Evolutionary conservation across 2,113 vertebrate genomes (phyloP).

Genomic region (Mastomys coucha): DNA sequence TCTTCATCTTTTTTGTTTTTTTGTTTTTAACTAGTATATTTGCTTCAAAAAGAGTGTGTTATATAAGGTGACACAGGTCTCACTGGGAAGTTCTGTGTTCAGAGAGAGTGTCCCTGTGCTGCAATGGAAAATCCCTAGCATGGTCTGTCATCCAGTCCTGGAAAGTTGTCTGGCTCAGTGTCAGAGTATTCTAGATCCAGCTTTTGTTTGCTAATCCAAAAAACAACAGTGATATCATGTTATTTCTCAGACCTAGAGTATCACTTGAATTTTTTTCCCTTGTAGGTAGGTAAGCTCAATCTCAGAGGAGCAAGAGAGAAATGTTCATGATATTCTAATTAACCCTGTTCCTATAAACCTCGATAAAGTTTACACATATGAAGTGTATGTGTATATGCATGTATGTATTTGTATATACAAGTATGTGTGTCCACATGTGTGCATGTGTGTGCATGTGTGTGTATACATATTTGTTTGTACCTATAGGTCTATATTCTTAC

Average conservation of each 20-base stretch:
- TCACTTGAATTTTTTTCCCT: not conserved
- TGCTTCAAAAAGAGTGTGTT: not conserved
- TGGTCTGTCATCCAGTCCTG: constrained; percentile 19
- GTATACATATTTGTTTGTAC: too few species aligned
- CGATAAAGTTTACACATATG: not conserved
- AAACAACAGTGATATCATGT: constrained; percentile 64
- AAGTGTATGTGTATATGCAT: not conserved
- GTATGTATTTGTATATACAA: not conserved
- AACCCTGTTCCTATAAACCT: not conserved
- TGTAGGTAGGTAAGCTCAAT: not conserved
- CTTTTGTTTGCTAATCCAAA: constrained; percentile 69
- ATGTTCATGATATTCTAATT: constrained; percentile 13
- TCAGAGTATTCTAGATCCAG: not conserved
- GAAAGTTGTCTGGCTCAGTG: constrained; percentile 59
- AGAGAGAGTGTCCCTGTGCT: not conserved
- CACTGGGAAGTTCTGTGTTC: not conserved
- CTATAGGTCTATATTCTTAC: not conserved
- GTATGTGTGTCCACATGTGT: not conserved
- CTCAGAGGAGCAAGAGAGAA: constrained; percentile 8
- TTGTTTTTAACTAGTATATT: not conserved
- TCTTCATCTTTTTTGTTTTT: not conserved
- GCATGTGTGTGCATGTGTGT: not conserved
- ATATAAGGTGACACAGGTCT: constrained; percentile 13
- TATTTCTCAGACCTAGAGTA: constrained; percentile 49
- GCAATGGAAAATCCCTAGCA: constrained; percentile 70